phyloP scores from a whole-genome alignment of 1,140 invertebrate species.

The Drosophila lowei region DNA sequence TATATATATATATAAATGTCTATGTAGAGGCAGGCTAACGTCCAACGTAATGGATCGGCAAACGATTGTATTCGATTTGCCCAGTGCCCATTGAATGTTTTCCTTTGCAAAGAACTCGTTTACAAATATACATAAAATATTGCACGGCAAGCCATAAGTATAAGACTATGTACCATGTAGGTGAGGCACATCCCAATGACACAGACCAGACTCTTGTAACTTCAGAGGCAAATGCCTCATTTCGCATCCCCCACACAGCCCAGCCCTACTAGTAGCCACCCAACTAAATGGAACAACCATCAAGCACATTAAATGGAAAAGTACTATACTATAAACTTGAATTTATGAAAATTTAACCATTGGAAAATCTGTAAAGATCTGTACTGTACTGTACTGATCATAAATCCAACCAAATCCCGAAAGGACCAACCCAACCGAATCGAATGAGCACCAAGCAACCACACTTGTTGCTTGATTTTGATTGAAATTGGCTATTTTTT shows the following conservation, averaged over 20 bases:
- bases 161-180: slow-evolving; percentile 11
- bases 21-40: slow-evolving; percentile 26
- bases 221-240: not conserved
- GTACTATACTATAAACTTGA: not conserved
- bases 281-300: slow-evolving; percentile 18
- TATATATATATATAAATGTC: slow-evolving; percentile 17
- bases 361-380: too few relatives aligned
- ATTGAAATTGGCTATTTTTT: too few relatives aligned
- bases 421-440: too few relatives aligned
- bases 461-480: too few relatives aligned
- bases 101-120: slow-evolving; percentile 13
- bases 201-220: slow-evolving; percentile 7
- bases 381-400: too few relatives aligned
- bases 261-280: not conserved
- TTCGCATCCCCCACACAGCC: slow-evolving; percentile 1
- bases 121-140: slow-evolving; percentile 11
- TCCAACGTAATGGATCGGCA: slow-evolving; percentile 3
- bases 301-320: slow-evolving; percentile 15
- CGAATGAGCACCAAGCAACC: too few relatives aligned
- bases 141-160: slow-evolving; percentile 21
- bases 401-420: too few relatives aligned
- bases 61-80: too few relatives aligned
- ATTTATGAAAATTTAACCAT: too few relatives aligned
- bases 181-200: slow-evolving; percentile 2
- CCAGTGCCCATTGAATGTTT: slow-evolving; percentile 16